These are phyloP conservation scores for Masnerella sp. DNA, from an alignment of 2,888 invertebrate species.

Conservation along the genomic window DNA sequence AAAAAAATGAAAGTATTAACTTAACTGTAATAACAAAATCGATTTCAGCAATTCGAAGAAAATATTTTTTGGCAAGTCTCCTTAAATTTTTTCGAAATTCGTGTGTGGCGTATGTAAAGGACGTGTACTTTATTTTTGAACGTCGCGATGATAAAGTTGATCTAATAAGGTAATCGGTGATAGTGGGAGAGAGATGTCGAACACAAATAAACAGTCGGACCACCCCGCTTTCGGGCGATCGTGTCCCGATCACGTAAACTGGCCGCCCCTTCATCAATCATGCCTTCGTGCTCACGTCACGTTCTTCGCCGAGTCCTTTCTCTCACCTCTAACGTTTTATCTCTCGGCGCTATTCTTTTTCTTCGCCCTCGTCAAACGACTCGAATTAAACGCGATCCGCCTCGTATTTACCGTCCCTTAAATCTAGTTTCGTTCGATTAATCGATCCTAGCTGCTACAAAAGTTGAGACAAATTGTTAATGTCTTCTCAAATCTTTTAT, in stretches of 20 bases:
- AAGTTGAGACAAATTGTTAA: no score
- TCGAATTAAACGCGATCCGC: conserved; percentile 31
- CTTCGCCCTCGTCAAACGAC: conserved; percentile 34
- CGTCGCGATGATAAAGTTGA: conserved; percentile 42
- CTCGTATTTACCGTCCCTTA: conserved; percentile 18
- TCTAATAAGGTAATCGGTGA: conserved; percentile 50
- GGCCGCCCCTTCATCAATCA: conserved; percentile 78
- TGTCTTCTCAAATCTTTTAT: no score
- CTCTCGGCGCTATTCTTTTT: conserved; percentile 37
- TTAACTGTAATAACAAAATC: no score
- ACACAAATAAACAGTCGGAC: conserved; percentile 68
- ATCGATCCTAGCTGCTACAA: no score
- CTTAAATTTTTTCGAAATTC: no score
- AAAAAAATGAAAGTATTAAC: no score
- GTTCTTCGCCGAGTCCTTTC: conserved; percentile 61
- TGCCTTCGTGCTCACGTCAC: conserved; percentile 73
- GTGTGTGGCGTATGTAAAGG: conserved; percentile 27
- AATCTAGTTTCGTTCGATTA: conserved; percentile 19
- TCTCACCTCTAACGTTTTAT: conserved; percentile 58
- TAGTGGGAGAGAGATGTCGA: conserved; percentile 51
- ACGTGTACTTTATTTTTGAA: conserved; percentile 40
- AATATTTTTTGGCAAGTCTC: no score
- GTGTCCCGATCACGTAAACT: conserved; percentile 77
- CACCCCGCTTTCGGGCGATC: conserved; percentile 75
- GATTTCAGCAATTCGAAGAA: no score